Conservation (phyloP, 2,797 vertebrate genomes). For the Garrulus glandarius region DNA sequence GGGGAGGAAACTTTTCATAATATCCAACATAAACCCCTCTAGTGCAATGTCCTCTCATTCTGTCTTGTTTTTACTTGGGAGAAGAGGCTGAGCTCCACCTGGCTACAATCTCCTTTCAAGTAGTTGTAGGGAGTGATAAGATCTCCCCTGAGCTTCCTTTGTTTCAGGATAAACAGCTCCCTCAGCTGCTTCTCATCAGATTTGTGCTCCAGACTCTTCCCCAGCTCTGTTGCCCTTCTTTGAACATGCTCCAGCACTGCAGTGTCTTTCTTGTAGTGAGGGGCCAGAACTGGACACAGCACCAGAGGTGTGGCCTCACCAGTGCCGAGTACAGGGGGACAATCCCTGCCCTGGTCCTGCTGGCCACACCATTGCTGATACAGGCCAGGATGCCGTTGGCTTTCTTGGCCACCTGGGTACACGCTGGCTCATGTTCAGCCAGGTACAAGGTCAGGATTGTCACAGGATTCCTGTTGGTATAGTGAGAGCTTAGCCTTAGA, state of each 20-base stretch:
- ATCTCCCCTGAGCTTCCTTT: neutral
- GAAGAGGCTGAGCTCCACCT: neutral
- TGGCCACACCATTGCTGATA: neutral
- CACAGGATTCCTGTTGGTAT: fast-evolving
- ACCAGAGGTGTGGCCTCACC: fast-evolving
- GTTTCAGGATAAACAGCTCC: neutral
- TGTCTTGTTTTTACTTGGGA: neutral
- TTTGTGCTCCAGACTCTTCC: neutral
- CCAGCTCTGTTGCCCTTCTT: neutral
- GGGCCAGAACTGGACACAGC: neutral
- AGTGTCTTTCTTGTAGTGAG: neutral
- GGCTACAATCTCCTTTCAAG: neutral
- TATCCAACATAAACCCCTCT: neutral
- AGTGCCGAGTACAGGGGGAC: neutral
- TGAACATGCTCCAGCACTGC: neutral
- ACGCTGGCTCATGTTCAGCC: fast-evolving
- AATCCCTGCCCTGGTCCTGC: neutral
- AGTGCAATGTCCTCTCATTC: neutral
- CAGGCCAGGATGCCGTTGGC: neutral
- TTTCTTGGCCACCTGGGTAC: neutral
- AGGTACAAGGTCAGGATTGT: no score
- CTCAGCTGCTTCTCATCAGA: neutral
- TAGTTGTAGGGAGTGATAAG: neutral
- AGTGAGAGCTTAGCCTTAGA: fast-evolving
- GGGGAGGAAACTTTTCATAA: neutral